Percentiles rank a stretch among this genome's conserved stretches.
Evolutionary conservation across 2,888 invertebrate species (phyloP).

Genomic region (Parnassius orleans): DNA sequence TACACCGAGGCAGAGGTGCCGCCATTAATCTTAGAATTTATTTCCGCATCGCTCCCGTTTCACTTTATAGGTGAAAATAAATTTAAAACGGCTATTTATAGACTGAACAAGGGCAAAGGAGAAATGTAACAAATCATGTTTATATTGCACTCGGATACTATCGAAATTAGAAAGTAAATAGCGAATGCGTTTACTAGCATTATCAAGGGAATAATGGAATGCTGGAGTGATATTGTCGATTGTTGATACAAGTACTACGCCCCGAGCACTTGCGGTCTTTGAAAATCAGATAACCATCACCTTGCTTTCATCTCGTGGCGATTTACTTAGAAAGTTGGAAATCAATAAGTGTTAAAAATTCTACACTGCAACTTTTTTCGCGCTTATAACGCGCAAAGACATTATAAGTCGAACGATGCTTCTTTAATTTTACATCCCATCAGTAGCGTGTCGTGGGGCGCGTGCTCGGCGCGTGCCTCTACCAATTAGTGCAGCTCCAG

Average conservation of each 20-base stretch:
- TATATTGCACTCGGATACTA: conserved; percentile 41
- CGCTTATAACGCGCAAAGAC: conserved; percentile 48
- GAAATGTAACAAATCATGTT: conserved; percentile 55
- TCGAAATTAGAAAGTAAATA: conserved; percentile 42
- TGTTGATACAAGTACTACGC: conserved; percentile 14
- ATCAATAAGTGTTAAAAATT: conserved; percentile 31
- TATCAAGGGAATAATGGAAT: conserved; percentile 23
- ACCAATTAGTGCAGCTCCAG: conserved; percentile 80
- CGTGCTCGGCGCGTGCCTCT: conserved; percentile 72
- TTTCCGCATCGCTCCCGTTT: conserved; percentile 62
- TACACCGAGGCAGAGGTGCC: conserved; percentile 40
- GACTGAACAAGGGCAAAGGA: conserved; percentile 50
- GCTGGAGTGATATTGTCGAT: conserved; percentile 5
- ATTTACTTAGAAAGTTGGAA: conserved; percentile 54
- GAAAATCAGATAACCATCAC: conserved; percentile 23
- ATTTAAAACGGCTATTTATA: conserved; percentile 55
- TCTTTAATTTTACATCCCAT: conserved; percentile 77
- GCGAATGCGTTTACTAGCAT: conserved; percentile 29
- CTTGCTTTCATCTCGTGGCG: conserved; percentile 23
- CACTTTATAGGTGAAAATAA: conserved; percentile 58
- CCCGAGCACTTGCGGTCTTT: conserved; percentile 14
- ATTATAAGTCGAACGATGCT: conserved; percentile 57
- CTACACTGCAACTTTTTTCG: conserved; percentile 52
- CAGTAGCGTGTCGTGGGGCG: conserved; percentile 65
- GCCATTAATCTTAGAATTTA: conserved; percentile 64